Base-by-base conservation (phyloP, 1,140 invertebrate species). In the Eurytemora carolleeae region DNA sequence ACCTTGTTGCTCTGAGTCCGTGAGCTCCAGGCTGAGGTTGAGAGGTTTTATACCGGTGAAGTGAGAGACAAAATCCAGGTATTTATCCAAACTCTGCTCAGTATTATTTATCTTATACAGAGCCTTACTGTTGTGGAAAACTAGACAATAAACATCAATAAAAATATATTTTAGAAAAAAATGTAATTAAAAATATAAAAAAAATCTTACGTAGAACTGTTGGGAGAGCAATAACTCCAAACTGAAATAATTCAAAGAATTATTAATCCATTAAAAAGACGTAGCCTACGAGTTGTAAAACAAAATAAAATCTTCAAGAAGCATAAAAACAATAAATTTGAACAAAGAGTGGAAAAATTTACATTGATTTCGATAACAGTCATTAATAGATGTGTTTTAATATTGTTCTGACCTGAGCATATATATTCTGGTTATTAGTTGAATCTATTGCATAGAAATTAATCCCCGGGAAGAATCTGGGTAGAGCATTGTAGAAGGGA, bases 401-500 rank as follows among this genome's bases (percentile, higher is more conserved):
- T n/a, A n/a, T n/a, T n/a, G n/a, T n/a, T n/a, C n/a, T n/a, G n/a
- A n/a, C n/a, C n/a, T n/a, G n/a, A n/a, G n/a, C n/a, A n/a, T n/a
- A 44, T 12, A 44, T 44, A n/a, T 44, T 44, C 31, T 12, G n/a
- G n/a, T 44, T 44, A n/a, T 44, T 44, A 7, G 21, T 23, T 17
- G 88, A 86, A 78, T 95, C 89, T 18, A 95, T 80, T 15, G 89
- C 92, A 20, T 88, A 81, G 69, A 92, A 80, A 73, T 85, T 84
- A 2, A 96, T 75, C 67, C 83, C 79, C 12, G 88, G 87, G 76
- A 87, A 96, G 2, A 81, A 82, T 67, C 81, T 78, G 63, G 78
- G 85, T 67, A 96, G 69, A 1, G 89, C 85, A 77, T 95, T 96
- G 66, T 85, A 90, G 70, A 88, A 79, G 2, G 87, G 86, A 2